A percentile compares a stretch with the other conserved stretches of the same genome.
phyloP scores from a whole-genome alignment of 2,113 vertebrate species.

The Hemichromis elongatus region DNA sequence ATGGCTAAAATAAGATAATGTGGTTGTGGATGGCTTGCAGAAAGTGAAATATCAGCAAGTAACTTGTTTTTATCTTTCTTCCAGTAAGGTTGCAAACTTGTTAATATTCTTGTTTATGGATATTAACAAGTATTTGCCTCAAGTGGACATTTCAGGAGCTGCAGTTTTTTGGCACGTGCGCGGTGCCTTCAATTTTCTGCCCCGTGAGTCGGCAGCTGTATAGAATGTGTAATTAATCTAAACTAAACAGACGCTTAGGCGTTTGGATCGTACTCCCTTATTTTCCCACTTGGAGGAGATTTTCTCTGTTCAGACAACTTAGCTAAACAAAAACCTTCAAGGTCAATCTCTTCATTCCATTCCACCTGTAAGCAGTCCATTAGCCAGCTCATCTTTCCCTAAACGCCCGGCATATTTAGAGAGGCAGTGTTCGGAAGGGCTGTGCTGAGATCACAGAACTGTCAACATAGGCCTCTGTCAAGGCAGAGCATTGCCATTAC shows the following conservation, averaged over 20 bases:
- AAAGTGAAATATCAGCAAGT: neutral
- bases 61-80: neutral
- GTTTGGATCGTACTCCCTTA: neutral
- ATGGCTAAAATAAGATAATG: too few relatives aligned
- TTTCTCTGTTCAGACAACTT: neutral
- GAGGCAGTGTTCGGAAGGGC: slow-evolving; percentile 25
- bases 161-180: neutral
- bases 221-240: neutral
- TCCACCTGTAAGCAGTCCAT: slow-evolving; percentile 38
- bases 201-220: neutral
- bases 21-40: too few relatives aligned
- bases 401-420: slow-evolving; percentile 42
- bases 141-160: neutral
- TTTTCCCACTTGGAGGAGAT: neutral
- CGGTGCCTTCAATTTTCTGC: neutral
- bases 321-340: slow-evolving; percentile 24
- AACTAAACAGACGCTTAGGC: neutral
- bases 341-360: slow-evolving; percentile 33
- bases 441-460: slow-evolving; percentile 63
- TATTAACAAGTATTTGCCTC: neutral
- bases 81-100: neutral
- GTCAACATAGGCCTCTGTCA: slow-evolving; percentile 62
- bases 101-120: neutral
- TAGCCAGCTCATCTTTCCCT: slow-evolving; percentile 55
- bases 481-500: slow-evolving; percentile 65